phyloP scores from a whole-genome alignment of 2,888 invertebrate species.

The Tiliacea citrago region DNA sequence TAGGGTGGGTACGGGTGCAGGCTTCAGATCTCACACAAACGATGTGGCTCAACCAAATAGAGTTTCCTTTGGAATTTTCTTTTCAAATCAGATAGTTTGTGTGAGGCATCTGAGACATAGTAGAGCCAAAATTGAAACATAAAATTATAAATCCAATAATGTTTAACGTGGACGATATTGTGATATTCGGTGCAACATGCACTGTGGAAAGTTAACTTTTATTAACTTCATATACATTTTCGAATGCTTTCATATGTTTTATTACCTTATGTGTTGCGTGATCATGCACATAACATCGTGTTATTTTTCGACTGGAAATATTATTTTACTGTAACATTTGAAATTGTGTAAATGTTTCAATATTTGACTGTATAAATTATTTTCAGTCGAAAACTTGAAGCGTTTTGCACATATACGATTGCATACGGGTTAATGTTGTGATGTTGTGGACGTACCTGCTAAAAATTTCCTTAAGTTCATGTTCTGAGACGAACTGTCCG shows the following conservation, averaged over 20 bases:
- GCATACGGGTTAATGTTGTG: slow-evolving; percentile 14
- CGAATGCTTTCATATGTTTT: slow-evolving; percentile 62
- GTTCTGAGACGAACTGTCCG: slow-evolving; percentile 99
- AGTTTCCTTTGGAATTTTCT: slow-evolving; percentile 42
- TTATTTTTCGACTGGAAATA: slow-evolving; percentile 77
- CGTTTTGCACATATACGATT: slow-evolving; percentile 62
- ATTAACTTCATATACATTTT: slow-evolving; percentile 72
- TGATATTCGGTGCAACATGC: slow-evolving; percentile 88
- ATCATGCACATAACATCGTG: slow-evolving; percentile 81
- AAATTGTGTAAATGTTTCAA: slow-evolving; percentile 9
- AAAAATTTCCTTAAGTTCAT: slow-evolving; percentile 99
- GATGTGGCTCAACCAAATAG: slow-evolving; percentile 41
- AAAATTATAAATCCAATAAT: slow-evolving; percentile 78
- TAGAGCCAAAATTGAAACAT: slow-evolving; percentile 75
- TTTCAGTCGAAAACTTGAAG: slow-evolving; percentile 72
- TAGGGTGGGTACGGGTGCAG: slow-evolving; percentile 89
- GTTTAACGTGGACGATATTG: slow-evolving; percentile 81
- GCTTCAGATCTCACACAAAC: slow-evolving; percentile 83
- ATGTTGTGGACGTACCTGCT: slow-evolving; percentile 93
- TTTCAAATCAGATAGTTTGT: slow-evolving; percentile 72
- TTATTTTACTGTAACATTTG: slow-evolving; percentile 35
- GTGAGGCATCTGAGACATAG: slow-evolving; percentile 78
- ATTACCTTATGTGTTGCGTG: slow-evolving; percentile 70
- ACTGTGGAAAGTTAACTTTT: slow-evolving; percentile 80
- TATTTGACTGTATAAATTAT: slow-evolving; percentile 44